These are phyloP conservation scores for Syngnathus acus DNA, from an alignment of 2,797 vertebrate species.

Conservation along the genomic window DNA sequence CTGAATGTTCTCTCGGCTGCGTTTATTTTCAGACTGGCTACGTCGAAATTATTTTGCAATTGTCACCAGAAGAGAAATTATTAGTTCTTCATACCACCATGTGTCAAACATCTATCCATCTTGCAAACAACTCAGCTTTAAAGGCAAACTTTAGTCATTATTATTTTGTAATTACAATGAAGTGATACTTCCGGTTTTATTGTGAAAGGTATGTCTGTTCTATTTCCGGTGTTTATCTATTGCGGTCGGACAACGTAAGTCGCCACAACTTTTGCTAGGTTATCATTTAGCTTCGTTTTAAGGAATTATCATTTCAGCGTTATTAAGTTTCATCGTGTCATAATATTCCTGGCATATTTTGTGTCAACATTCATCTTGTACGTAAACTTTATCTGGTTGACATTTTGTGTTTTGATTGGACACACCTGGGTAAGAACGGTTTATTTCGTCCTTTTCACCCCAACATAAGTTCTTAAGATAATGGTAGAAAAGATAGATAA, in stretches of 20 bases:
- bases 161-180: not conserved
- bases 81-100: not conserved
- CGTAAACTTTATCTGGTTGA: not conserved
- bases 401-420: not conserved
- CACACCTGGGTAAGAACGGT: not conserved
- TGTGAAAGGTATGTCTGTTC: not conserved
- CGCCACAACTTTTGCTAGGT: not conserved
- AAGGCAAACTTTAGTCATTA: not conserved
- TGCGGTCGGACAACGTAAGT: too few relatives aligned
- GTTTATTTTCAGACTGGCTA: conserved; percentile 4
- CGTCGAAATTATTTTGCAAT: not conserved
- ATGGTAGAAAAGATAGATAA: too few relatives aligned
- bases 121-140: too few relatives aligned
- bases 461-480: not conserved
- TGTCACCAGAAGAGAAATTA: not conserved
- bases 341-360: not conserved
- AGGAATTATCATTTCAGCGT: not conserved
- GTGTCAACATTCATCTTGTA: not conserved
- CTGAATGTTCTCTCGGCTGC: not conserved
- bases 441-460: not conserved
- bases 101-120: not conserved
- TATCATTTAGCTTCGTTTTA: not conserved
- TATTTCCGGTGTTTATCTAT: not conserved
- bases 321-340: not conserved
- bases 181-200: not conserved